Base-by-base conservation (phyloP, 2,888 invertebrate species). In the Protonemura montana region DNA sequence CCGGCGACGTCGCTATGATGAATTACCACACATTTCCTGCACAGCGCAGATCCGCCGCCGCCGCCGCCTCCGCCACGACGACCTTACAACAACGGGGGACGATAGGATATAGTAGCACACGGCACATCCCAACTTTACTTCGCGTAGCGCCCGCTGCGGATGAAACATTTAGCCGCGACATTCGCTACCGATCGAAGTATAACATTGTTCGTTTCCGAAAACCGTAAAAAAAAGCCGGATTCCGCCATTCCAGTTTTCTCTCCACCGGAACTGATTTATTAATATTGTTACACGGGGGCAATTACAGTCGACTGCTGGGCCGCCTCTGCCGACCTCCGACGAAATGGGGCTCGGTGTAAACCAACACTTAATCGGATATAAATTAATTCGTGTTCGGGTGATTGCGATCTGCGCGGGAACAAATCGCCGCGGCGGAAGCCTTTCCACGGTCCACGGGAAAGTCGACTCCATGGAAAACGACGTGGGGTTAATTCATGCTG, bases 1-100 rank as follows among this genome's bases (percentile, higher is more conserved):
- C 27, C 28, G 26, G 28, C 59, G 84, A 84, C 84, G 84, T 76
- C 84, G 59, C 29, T 10, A 59, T 84, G 84, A 84, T 84, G 59
- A 84, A 84, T 84, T 84, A 84, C 84, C 59, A 16, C 27, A 84
- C 84, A 84, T 76, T 84, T 84, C 84, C 84, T 28, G 59, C 41
- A n/a, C n/a, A n/a, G 35, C 35, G 35, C 35, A 35, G 26, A 26
- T 41, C 35, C 41, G 41, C 82, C 21, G 26, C n/a, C n/a, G n/a
- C n/a, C n/a, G n/a, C n/a, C n/a, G n/a, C n/a, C n/a, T n/a, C n/a
- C n/a, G n/a, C n/a, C n/a, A n/a, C 35, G 82, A 10, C 41, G 26
- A 5, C 30, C 82, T 30, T n/a, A n/a, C 28, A 28, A 7, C 78
- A 78, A 26, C 21, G 26, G 25, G 2, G 59, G 13, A 21, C 16